These are phyloP conservation scores for Ectemnius cavifrons DNA, from an alignment of 2,888 invertebrate genomes.

Conservation along the genomic window DNA sequence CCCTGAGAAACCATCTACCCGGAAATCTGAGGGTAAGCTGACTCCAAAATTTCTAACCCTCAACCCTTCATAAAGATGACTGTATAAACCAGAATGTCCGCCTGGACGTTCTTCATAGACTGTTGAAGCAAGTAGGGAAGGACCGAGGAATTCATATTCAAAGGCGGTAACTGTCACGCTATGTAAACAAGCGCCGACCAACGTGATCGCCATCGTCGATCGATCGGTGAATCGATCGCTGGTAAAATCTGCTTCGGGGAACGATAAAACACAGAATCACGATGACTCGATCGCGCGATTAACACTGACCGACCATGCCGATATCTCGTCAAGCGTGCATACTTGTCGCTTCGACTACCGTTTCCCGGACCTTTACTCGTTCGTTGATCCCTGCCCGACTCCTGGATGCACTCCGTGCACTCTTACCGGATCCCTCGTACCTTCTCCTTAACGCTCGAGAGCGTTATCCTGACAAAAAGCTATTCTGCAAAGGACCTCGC, in stretches of 20 bases:
- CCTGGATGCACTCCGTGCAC: background rate
- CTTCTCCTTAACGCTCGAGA: too few relatives aligned
- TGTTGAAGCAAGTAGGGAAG: background rate
- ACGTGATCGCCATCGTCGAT: conserved; percentile 73
- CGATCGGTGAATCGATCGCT: conserved; percentile 53
- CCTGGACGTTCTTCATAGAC: conserved; percentile 20
- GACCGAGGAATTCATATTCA: conserved; percentile 69
- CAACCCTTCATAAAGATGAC: too few relatives aligned
- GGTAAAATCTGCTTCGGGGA: conserved; percentile 67
- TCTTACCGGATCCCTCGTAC: too few relatives aligned
- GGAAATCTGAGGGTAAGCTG: too few relatives aligned
- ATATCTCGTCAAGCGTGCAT: conserved; percentile 31
- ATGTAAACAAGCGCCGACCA: conserved; percentile 73
- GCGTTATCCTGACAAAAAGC: too few relatives aligned
- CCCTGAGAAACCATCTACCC: background rate
- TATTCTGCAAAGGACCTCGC: too few relatives aligned
- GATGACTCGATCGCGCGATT: conserved; percentile 56
- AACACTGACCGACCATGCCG: conserved; percentile 29
- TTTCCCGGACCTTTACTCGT: conserved; percentile 37
- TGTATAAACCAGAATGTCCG: too few relatives aligned
- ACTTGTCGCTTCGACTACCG: conserved; percentile 30
- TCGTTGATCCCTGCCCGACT: conserved; percentile 31
- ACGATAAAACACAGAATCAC: conserved; percentile 58
- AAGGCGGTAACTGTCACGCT: conserved; percentile 64
- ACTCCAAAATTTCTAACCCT: too few relatives aligned